Evolutionary conservation across 2,888 invertebrate genomes (phyloP).

Genomic region (Geotrupes spiniger): DNA sequence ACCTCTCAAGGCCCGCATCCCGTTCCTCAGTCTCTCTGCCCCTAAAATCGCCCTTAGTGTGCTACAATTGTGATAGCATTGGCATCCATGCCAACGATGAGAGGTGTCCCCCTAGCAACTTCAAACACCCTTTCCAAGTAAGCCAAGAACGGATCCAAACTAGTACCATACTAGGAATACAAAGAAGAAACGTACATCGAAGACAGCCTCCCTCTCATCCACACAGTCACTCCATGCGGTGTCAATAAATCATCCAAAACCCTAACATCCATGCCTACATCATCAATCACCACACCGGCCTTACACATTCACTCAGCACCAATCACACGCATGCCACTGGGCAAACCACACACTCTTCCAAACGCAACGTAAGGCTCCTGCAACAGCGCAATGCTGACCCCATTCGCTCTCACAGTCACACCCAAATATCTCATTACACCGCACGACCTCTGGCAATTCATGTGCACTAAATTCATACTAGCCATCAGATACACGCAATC

Average conservation of each 20-base stretch:
- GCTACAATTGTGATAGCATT: too few species aligned
- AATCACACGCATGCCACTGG: conserved; percentile 7
- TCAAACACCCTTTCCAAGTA: too few species aligned
- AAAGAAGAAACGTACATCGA: too few species aligned
- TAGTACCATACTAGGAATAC: too few species aligned
- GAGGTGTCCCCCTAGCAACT: too few species aligned
- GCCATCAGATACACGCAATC: too few species aligned
- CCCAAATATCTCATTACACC: background rate
- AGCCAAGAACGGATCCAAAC: too few species aligned
- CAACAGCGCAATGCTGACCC: background rate
- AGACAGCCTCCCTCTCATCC: background rate
- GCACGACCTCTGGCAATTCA: background rate
- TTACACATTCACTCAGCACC: background rate
- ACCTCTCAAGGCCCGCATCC: conserved; percentile 10
- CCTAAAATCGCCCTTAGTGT: too few species aligned
- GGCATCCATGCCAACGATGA: too few species aligned
- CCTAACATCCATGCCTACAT: background rate
- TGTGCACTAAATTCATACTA: background rate
- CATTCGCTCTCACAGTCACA: conserved; percentile 8
- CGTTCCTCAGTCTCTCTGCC: too few species aligned
- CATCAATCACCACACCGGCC: background rate
- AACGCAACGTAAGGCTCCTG: conserved; percentile 15
- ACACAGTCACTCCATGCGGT: background rate
- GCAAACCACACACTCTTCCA: conserved; percentile 17
- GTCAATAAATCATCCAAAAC: background rate